Evolutionary conservation across 1,140 invertebrate species (phyloP).

Genomic region (Ips nitidus): DNA sequence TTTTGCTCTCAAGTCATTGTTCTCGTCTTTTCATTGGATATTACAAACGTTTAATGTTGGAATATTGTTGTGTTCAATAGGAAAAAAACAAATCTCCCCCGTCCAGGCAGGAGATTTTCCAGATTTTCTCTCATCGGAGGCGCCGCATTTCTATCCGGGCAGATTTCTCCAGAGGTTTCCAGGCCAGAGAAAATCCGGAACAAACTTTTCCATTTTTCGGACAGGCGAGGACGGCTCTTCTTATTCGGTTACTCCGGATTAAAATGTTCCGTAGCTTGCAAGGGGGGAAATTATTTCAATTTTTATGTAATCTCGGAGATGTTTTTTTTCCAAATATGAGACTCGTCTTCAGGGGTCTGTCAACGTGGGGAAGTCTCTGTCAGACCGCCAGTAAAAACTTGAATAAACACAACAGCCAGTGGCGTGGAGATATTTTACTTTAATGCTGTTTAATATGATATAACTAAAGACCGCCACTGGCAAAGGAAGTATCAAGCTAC

Average conservation of each 20-base stretch:
- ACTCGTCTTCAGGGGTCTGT: neutral
- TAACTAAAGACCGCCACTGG: neutral
- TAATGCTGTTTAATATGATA: neutral
- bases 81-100: too few species aligned
- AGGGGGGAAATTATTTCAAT: neutral
- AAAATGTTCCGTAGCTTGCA: conserved; percentile 7
- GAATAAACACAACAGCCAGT: neutral
- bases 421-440: neutral
- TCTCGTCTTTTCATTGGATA: too few species aligned
- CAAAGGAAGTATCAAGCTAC: conserved; percentile 9
- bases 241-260: conserved; percentile 11
- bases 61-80: too few species aligned
- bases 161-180: conserved; percentile 27
- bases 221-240: conserved; percentile 15
- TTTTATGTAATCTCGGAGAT: neutral
- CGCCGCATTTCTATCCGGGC: conserved; percentile 17
- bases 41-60: too few species aligned
- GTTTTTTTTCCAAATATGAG: neutral
- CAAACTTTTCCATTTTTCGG: conserved; percentile 22
- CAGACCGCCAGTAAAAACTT: neutral
- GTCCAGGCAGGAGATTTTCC: conserved; percentile 2
- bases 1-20: too few species aligned
- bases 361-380: neutral
- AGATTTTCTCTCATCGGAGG: conserved; percentile 15
- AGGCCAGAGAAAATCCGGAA: conserved; percentile 7